A percentile compares a stretch with the other conserved stretches of the same genome.
These are phyloP conservation scores for Sinhomidia bicolor DNA, from an alignment of 2,888 invertebrate genomes.

Conservation along the genomic window DNA sequence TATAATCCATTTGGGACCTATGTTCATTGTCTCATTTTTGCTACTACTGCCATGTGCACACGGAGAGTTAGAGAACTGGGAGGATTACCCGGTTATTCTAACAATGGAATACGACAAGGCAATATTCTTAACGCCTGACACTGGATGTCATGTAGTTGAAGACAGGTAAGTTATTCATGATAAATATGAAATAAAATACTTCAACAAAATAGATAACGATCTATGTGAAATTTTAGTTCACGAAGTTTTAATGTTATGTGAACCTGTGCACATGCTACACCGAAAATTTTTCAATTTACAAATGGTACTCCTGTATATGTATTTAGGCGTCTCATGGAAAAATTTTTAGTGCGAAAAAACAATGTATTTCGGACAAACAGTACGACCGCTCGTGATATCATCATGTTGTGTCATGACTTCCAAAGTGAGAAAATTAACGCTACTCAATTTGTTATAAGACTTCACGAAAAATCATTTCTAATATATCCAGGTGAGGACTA, in stretches of 20 bases:
- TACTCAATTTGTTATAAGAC: conserved; percentile 69
- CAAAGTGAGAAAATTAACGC: conserved; percentile 75
- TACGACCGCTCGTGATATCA: conserved; percentile 69
- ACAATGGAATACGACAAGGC: conserved; percentile 74
- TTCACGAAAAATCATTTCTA: conserved; percentile 71
- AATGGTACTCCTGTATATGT: no score
- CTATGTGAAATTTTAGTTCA: no score
- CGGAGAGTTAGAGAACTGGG: conserved; percentile 63
- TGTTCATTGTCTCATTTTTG: background rate
- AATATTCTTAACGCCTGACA: conserved; percentile 73
- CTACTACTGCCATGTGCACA: background rate
- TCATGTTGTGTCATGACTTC: conserved; percentile 71
- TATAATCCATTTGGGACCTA: conserved; percentile 3
- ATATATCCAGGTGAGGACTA: conserved; percentile 77
- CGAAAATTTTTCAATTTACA: no score
- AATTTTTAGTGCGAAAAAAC: conserved; percentile 48
- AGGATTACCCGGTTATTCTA: conserved; percentile 75
- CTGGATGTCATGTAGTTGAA: conserved; percentile 74
- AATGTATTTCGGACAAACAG: conserved; percentile 69
- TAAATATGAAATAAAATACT: conserved; percentile 1
- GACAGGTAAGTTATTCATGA: conserved; percentile 60
- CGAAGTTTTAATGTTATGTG: no score
- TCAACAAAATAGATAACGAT: no score
- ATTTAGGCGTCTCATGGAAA: conserved; percentile 67
- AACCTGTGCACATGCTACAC: no score